phyloP scores from a whole-genome alignment of 1,140 invertebrate species.

The Drosophila dunni region DNA sequence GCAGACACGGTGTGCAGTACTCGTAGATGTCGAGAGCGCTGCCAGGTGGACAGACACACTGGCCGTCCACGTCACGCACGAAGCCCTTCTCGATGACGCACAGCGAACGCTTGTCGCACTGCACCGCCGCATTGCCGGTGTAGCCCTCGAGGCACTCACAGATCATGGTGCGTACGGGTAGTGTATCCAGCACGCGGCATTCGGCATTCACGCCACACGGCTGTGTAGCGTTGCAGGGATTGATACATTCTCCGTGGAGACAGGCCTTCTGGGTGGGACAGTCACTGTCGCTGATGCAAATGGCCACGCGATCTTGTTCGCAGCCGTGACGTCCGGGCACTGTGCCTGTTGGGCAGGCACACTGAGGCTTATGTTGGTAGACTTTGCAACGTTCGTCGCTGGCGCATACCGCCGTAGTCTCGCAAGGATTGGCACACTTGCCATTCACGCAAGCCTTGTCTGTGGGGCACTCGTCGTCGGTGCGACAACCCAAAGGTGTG shows the following conservation, averaged over 20 bases:
- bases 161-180: conserved; percentile 94
- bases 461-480: conserved; percentile 90
- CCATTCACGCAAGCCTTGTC: conserved; percentile 92
- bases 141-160: conserved; percentile 95
- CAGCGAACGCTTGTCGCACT: conserved; percentile 89
- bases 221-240: conserved; percentile 92
- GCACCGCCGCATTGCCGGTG: conserved; percentile 91
- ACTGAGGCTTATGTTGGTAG: conserved; percentile 90
- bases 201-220: conserved; percentile 93
- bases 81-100: conserved; percentile 91
- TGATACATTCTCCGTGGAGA: conserved; percentile 91
- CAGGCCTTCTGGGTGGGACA: conserved; percentile 94
- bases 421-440: conserved; percentile 92
- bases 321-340: conserved; percentile 90
- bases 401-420: conserved; percentile 88
- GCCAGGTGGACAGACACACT: conserved; percentile 91
- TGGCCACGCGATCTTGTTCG: conserved; percentile 86
- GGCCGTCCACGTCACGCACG: conserved; percentile 88
- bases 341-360: conserved; percentile 91
- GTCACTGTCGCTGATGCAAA: conserved; percentile 91
- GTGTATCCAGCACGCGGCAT: conserved; percentile 92
- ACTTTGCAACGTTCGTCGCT: conserved; percentile 90
- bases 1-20: conserved; percentile 90
- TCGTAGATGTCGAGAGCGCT: conserved; percentile 91
- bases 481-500: conserved; percentile 90